Conservation (phyloP, 2,888 invertebrate genomes). For the Charanyca ferruginea region DNA sequence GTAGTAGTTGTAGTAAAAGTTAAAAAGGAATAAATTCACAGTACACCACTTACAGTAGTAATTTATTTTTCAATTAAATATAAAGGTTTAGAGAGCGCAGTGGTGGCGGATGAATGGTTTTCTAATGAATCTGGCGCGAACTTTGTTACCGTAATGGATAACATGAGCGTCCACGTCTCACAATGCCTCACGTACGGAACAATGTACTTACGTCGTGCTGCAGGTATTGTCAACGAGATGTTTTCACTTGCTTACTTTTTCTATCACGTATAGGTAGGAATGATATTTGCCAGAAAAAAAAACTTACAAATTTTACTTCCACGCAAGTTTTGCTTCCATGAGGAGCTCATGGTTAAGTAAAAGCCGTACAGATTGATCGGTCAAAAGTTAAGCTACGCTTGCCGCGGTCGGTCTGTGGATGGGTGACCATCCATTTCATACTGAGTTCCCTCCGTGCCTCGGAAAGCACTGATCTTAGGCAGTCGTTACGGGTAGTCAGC, state of each 20-base stretch:
- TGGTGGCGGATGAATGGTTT: conserved; percentile 80
- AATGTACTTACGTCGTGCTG: conserved; percentile 44
- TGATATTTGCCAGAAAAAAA: conserved; percentile 17
- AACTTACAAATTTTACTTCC: too few relatives aligned
- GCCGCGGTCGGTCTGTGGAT: too few relatives aligned
- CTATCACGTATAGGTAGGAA: conserved; percentile 6
- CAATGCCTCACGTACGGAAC: conserved; percentile 54
- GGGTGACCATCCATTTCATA: too few relatives aligned
- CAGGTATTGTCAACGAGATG: conserved; percentile 40
- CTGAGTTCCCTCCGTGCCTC: too few relatives aligned
- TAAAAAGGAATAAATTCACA: neutral
- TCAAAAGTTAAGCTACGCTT: too few relatives aligned
- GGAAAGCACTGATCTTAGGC: too few relatives aligned
- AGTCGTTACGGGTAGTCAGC: too few relatives aligned
- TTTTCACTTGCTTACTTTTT: conserved; percentile 27
- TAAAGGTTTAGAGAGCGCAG: conserved; percentile 48
- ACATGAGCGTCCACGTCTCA: conserved; percentile 66
- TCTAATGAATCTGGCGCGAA: conserved; percentile 85
- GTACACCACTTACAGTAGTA: conserved; percentile 33
- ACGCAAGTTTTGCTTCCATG: too few relatives aligned
- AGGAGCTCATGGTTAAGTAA: too few relatives aligned
- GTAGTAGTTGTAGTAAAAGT: too few relatives aligned
- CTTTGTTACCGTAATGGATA: conserved; percentile 84
- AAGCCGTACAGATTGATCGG: too few relatives aligned
- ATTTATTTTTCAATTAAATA: conserved; percentile 62